A percentile compares a stretch with the other conserved stretches of the same genome.
These are phyloP conservation scores for Eupeodes luniger DNA, from an alignment of 2,888 invertebrate genomes.

Conservation along the genomic window DNA sequence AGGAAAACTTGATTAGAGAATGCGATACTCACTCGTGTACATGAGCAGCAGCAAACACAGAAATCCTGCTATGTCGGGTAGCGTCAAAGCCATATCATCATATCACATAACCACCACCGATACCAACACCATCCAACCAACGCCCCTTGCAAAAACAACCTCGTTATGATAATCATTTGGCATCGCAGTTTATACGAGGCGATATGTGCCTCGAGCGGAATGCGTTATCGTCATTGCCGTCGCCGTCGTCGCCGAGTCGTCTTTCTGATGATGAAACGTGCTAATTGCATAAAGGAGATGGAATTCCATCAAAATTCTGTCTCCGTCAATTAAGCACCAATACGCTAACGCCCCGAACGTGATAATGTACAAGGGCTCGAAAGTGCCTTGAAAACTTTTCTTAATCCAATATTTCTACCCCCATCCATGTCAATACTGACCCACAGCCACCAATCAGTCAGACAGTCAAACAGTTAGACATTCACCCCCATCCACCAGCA, in stretches of 20 bases:
- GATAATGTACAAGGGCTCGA: constrained; percentile 50
- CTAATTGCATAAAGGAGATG: constrained; percentile 73
- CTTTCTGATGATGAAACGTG: constrained; percentile 54
- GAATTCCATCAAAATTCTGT: constrained; percentile 56
- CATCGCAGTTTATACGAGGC: not conserved
- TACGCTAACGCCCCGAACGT: constrained; percentile 66
- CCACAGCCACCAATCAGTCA: not conserved
- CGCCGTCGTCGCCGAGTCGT: not conserved
- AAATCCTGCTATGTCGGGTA: not conserved
- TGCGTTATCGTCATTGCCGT: constrained; percentile 19
- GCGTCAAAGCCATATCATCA: constrained; percentile 1
- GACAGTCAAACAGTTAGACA: not conserved
- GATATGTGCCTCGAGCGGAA: constrained; percentile 35
- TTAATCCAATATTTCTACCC: constrained; percentile 47
- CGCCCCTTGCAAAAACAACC: not conserved
- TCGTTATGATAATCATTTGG: constrained; percentile 67
- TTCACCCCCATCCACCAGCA: not conserved
- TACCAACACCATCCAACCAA: not conserved
- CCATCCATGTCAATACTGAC: not conserved
- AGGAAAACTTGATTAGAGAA: constrained; percentile 74
- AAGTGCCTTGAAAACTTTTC: constrained; percentile 58
- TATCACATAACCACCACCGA: not conserved
- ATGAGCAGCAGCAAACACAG: not conserved
- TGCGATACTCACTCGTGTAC: constrained; percentile 63
- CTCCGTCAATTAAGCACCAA: constrained; percentile 63